A percentile compares a stretch with the other conserved stretches of the same genome.
These are phyloP conservation scores for Diplodus sargus DNA, from an alignment of 2,797 vertebrate species.

Conservation along the genomic window DNA sequence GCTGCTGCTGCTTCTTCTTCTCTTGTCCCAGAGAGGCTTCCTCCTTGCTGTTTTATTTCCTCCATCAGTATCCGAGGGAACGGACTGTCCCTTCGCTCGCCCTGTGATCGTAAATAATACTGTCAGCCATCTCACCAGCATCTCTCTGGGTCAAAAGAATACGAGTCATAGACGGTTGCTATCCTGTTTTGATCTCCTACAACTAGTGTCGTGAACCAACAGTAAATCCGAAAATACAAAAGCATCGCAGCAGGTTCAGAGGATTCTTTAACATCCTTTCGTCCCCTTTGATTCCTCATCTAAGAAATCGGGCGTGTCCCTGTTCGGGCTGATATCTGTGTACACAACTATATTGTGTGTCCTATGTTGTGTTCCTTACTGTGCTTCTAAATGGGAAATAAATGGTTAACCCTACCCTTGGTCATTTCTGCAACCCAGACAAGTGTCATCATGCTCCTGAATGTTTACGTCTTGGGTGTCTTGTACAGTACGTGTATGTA, in stretches of 20 bases:
- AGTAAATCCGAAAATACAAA: neutral
- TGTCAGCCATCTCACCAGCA: conserved; percentile 66
- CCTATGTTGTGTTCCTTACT: conserved; percentile 76
- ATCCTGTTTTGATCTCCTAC: too few relatives aligned
- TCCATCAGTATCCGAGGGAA: conserved; percentile 37
- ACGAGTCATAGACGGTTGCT: too few relatives aligned
- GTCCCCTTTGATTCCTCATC: conserved; percentile 6
- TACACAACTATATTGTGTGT: conserved; percentile 77
- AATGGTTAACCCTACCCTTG: conserved; percentile 67
- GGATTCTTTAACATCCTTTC: conserved; percentile 17
- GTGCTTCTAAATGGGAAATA: conserved; percentile 81
- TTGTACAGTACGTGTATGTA: conserved; percentile 79
- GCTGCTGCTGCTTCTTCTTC: conserved; percentile 42
- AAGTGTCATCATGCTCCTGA: conserved; percentile 64
- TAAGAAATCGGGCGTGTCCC: conserved; percentile 37
- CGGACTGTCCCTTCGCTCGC: neutral
- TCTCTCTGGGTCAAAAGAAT: conserved; percentile 59
- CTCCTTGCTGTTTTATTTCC: conserved; percentile 23
- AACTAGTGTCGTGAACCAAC: too few relatives aligned
- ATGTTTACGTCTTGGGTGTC: conserved; percentile 83
- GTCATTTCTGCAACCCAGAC: conserved; percentile 69
- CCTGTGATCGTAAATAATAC: conserved; percentile 25
- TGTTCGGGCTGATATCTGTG: conserved; percentile 62
- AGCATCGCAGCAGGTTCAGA: conserved; percentile 42
- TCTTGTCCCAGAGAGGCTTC: conserved; percentile 55